Evolutionary conservation across 1,140 invertebrate genomes (phyloP), one percentile per base, ranked within the genome.

Genomic region (Bombus superbus): DNA sequence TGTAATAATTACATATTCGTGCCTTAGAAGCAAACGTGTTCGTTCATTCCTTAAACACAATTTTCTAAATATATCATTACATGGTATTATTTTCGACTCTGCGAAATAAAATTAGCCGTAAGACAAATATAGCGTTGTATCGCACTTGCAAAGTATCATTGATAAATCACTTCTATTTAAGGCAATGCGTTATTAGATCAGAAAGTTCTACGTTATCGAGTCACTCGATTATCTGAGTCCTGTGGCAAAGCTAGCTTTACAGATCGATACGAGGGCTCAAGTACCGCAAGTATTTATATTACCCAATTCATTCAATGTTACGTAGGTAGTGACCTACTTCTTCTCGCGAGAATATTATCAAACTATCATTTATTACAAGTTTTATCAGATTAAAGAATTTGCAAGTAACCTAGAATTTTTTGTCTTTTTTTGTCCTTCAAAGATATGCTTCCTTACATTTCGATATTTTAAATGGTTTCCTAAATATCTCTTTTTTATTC

Each of bases 281-380:
- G 81, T 32, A 73, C 53, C 81, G 84, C 74, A 77, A 75, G 73
- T 71, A 75, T 82, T 83, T 85, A 62, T 88, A 86, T 88, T 88
- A 85, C 82, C 88, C 81, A 89, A 88, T 89, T 88, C 81, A 81
- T 77, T 59, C 53, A 22, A 40, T 77, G 32, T 71, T 47, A 78
- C 76, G 84, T 74, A 85, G 35, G 25, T 53, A n/a, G 44, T 88
- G 86, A 88, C 88, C 86, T 84, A 85, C 18, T 44, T 74, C 38
- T 81, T 88, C 28, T 32, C 38, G 32, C 68, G 68, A 88, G 57
- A 88, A 80, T 53, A 28, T 64, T 81, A 88, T 83, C 87, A 71
- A 44, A 38, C 59, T 38, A 62, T 77, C 86, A 68, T 83, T 83
- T 68, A n/a, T 82, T 38, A 22, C 9, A 53, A 71, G 71, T 13